Evolutionary conservation across 2,797 vertebrate genomes (phyloP), one percentile per base, ranked within the genome.

Genomic region (Erpetoichthys calabaricus): DNA sequence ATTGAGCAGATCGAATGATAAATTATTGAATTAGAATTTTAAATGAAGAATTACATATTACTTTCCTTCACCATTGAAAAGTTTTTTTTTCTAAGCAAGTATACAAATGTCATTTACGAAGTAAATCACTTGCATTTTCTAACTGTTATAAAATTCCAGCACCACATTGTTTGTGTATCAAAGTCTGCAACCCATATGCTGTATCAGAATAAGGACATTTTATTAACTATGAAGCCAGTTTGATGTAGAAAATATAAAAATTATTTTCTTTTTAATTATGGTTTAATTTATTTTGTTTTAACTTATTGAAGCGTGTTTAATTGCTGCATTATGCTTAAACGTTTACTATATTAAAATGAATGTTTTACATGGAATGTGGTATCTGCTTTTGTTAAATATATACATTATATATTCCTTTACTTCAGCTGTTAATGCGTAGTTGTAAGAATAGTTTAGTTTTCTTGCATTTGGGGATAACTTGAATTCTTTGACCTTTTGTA

Each of bases 401-500:
- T 25, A 25, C 25, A 25, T 25, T 25, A 25, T 25, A 25, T 25
- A 25, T 25, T 25, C 25, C 25, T 25, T 25, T 25, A 25, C 25
- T 51, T 8, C 42, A 58, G 9, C 52, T 25, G 25, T 25, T 25
- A 42, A 42, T 54, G 10, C 41, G 41, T 42, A 54, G 80, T 75
- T 75, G 80, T 80, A 80, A 76, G 67, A 54, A 74, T 67, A 73
- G 75, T 73, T 73, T 71, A 62, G 67, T 65, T 64, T 81, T 87
- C 84, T 86, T 85, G 85, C 82, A 85, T 84, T 73, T 74, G 75
- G 53, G 10, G 82, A 83, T 83, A 80, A 3, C 64, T 74, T 70
- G 78, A 85, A 81, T 83, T 86, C 78, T 75, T 75, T 84, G 83
- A 86, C 84, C 84, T 83, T 86, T 86, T 6, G 68, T 72, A 79